A percentile compares a stretch with the other conserved stretches of the same genome.
phyloP scores from a whole-genome alignment of 2,113 vertebrate genomes.

The Pedetes capensis region DNA sequence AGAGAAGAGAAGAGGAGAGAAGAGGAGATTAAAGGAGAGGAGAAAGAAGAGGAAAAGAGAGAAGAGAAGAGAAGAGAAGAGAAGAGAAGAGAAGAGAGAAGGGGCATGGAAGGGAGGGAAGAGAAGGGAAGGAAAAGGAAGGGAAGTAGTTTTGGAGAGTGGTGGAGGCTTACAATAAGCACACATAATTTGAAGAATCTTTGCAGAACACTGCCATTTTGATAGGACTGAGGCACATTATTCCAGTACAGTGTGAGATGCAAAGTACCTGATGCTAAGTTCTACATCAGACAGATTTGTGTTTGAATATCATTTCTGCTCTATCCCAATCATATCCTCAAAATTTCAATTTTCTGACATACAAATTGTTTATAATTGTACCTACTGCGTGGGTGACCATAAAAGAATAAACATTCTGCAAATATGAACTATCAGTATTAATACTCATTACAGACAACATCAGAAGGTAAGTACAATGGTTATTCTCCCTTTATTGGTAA shows the following conservation, averaged over 20 bases:
- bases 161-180: background rate
- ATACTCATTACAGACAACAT: background rate
- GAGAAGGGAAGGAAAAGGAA: background rate
- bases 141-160: background rate
- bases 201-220: background rate
- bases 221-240: background rate
- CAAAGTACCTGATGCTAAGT: background rate
- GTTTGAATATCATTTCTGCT: background rate
- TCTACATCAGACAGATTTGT: background rate
- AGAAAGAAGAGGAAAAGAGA: background rate
- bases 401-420: background rate
- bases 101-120: no score
- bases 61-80: no score
- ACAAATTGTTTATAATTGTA: background rate
- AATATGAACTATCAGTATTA: background rate
- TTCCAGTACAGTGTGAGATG: background rate
- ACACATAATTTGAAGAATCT: background rate
- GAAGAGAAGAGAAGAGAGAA: no score
- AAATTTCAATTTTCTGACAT: background rate
- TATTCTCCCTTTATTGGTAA: background rate
- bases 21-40: accelerated
- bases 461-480: background rate
- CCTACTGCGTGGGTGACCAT: background rate
- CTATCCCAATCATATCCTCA: background rate
- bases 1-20: background rate